Evolutionary conservation across 2,888 invertebrate species (phyloP), one percentile per base, ranked within the genome.

Genomic region (Cantharis flavilabris): DNA sequence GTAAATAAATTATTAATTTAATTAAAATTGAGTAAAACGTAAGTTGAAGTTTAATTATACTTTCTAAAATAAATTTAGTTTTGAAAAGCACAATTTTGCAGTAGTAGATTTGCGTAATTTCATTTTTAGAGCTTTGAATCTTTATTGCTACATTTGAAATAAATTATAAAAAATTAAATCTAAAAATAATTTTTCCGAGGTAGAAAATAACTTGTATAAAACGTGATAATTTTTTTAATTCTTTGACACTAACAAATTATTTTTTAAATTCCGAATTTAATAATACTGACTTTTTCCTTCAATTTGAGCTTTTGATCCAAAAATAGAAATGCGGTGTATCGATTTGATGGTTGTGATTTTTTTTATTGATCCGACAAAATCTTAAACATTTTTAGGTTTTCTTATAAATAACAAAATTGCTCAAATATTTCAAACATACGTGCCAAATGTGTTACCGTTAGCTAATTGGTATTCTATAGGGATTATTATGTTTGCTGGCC

Each of bases 401-500:
- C 9, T 9, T 13, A 69, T 74, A 74, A 74, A 74, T 70, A 74
- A 74, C 62, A 30, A 62, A 69, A 63, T 70, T 74, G 63, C 62
- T 74, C 33, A 74, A 70, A 63, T 74, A 74, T 74, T 74, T 74
- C 64, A 70, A 70, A 70, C 26, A 73, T 69, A 62, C 63, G 70
- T 70, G 33, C 28, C 30, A 69, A 74, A 74, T 74, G 74, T 49
- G 63, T 70, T 74, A 73, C 69, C 26, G 62, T 62, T 16, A 63
- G 26, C 70, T 74, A 74, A 74, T 74, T 74, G 74, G 74, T 70
- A 74, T 74, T 70, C 74, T 70, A 70, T 74, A 33, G 74, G 30
- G 63, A 30, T 74, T 64, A 65, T 74, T 74, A 69, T 70, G 64
- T 70, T 69, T 74, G 74, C 33, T 70, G 64, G 64, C 33, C 70